phyloP scores from a whole-genome alignment of 2,797 vertebrate species.

The Falco rusticolus region DNA sequence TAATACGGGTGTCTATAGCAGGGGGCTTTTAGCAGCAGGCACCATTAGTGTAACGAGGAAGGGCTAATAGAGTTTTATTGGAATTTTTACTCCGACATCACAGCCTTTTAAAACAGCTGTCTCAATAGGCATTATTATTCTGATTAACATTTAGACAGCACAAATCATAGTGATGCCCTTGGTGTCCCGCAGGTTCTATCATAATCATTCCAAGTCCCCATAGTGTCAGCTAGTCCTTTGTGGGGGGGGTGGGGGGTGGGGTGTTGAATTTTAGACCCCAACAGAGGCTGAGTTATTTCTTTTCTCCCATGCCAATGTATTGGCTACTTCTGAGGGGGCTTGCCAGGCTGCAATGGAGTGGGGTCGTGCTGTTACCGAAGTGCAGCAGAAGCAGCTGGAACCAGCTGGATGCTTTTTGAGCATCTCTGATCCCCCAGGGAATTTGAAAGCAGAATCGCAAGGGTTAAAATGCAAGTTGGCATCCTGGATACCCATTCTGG shows the following conservation, averaged over 20 bases:
- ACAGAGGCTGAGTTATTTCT: background rate
- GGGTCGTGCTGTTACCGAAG: background rate
- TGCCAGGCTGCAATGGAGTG: background rate
- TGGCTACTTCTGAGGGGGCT: background rate
- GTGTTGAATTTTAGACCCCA: background rate
- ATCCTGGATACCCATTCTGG: background rate
- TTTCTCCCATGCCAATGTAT: background rate
- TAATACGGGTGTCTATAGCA: slow-evolving; percentile 69
- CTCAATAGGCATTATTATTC: slow-evolving; percentile 75
- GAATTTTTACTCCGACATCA: slow-evolving; percentile 65
- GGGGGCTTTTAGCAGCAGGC: slow-evolving; percentile 69
- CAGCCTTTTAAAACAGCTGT: slow-evolving; percentile 73
- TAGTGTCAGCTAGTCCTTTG: background rate
- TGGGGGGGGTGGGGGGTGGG: background rate
- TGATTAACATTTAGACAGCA: slow-evolving; percentile 74
- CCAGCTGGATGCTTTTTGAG: background rate
- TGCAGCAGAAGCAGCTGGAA: background rate
- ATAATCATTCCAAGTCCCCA: slow-evolving; percentile 20
- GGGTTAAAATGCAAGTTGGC: background rate
- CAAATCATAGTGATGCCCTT: slow-evolving; percentile 66
- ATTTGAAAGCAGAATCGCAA: background rate
- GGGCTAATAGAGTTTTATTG: slow-evolving; percentile 75
- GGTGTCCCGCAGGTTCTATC: slow-evolving; percentile 49
- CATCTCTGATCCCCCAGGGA: background rate
- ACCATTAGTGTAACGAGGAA: slow-evolving; percentile 76